A percentile compares a stretch with the other conserved stretches of the same genome.
phyloP scores from a whole-genome alignment of 2,888 invertebrate genomes.

The Mimumesa dahlbomi region DNA sequence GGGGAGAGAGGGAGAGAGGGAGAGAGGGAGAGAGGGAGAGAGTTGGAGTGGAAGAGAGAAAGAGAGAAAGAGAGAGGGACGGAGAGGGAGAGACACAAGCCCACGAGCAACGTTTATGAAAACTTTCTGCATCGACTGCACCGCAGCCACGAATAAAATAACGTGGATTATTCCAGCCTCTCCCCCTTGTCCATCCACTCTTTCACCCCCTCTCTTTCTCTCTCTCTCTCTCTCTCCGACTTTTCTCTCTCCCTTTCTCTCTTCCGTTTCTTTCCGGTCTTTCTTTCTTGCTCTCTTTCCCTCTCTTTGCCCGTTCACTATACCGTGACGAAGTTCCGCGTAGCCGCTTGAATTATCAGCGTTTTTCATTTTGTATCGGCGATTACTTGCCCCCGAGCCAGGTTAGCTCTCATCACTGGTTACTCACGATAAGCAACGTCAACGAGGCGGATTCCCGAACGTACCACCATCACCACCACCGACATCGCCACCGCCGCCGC shows the following conservation, averaged over 20 bases:
- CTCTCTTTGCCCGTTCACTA: background rate
- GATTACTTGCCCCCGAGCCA: slow-evolving; percentile 35
- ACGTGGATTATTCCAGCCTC: slow-evolving; percentile 57
- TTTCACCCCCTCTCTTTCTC: slow-evolving; percentile 1
- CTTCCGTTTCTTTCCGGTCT: background rate
- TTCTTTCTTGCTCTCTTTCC: slow-evolving; percentile 2
- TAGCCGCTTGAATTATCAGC: slow-evolving; percentile 45
- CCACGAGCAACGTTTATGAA: slow-evolving; percentile 73
- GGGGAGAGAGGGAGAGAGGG: background rate
- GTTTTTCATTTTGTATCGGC: slow-evolving; percentile 43
- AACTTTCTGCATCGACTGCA: slow-evolving; percentile 73
- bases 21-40: slow-evolving; percentile 1
- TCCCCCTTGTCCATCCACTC: slow-evolving; percentile 5
- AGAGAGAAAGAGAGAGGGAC: background rate
- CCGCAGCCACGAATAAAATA: slow-evolving; percentile 63
- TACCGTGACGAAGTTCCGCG: slow-evolving; percentile 23
- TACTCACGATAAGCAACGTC: slow-evolving; percentile 37
- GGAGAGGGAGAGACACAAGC: slow-evolving; percentile 32
- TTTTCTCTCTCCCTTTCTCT: slow-evolving; percentile 11
- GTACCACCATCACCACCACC: no score
- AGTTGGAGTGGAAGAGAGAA: background rate
- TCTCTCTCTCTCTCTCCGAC: background rate
- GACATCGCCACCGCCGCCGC: no score
- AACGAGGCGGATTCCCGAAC: slow-evolving; percentile 12
- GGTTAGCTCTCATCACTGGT: slow-evolving; percentile 8